phyloP scores from a whole-genome alignment of 2,888 invertebrate genomes.

The Coenonympha arcania region DNA sequence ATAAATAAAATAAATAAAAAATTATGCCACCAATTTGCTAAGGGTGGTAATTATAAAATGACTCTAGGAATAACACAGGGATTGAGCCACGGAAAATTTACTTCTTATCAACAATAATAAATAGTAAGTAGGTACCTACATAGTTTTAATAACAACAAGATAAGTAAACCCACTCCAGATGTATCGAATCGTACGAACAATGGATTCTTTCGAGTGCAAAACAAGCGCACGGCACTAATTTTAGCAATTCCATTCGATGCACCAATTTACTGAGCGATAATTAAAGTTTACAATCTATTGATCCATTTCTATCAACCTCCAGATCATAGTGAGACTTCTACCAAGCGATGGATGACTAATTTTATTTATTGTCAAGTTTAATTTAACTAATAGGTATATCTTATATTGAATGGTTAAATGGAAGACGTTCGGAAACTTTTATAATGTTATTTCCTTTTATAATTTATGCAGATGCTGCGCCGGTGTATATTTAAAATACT shows the following conservation, averaged over 20 bases:
- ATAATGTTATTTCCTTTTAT: neutral
- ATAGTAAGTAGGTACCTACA: too few species aligned
- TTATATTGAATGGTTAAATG: neutral
- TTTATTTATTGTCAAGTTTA: neutral
- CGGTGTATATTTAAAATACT: neutral
- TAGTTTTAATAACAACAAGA: constrained; percentile 25
- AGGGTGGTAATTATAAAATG: neutral
- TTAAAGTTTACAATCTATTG: constrained; percentile 8
- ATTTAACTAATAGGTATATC: neutral
- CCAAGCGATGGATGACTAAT: constrained; percentile 8
- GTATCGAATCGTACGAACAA: constrained; percentile 26
- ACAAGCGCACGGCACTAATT: constrained; percentile 39
- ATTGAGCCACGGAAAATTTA: constrained; percentile 6
- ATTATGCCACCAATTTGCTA: too few species aligned
- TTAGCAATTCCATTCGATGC: constrained; percentile 20
- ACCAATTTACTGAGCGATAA: neutral
- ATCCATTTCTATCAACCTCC: neutral
- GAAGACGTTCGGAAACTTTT: constrained; percentile 3
- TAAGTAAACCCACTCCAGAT: constrained; percentile 18
- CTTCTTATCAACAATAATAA: constrained; percentile 23
- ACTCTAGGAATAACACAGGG: neutral
- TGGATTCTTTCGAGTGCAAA: constrained; percentile 37
- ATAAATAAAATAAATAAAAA: too few species aligned
- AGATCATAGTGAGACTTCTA: neutral
- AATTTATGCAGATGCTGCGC: constrained; percentile 1